Base-by-base conservation (phyloP, 2,113 vertebrate species). In the Pampusana beccarii region DNA sequence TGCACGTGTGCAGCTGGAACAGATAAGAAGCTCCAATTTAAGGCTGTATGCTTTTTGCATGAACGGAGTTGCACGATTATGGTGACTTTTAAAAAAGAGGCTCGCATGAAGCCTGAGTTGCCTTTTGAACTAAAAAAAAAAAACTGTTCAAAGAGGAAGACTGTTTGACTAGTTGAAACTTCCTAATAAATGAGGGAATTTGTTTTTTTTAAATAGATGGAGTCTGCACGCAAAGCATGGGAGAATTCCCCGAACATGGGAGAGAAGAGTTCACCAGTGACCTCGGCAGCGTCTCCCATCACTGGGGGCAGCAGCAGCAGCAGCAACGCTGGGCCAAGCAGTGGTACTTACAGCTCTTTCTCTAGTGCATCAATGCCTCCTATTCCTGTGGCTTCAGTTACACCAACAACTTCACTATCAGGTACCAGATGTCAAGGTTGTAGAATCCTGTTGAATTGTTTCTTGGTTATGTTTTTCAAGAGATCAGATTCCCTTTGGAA, bases 151-250 rank as follows among this genome's bases (percentile, higher is more conserved):
- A 84, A 93, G 44, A 85, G 38, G 16, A 90, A 42, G 6, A 36
- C 70, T 53, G 15, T 56, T 56, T 34, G 70, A 62, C n/a, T 67
- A 36, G 6, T 69, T 62, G 42, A 87, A 79, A 58, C 66, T 91
- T 94, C 90, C 44, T 94, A 94, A 96, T 92, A 85, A 66, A 77
- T 94, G 58, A 96, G n/a, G 75, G 81, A 58, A 29, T 44, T 10
- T 57, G 18, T 73, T 90, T 92, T 88, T 94, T 86, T 94, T 82
- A 16, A 92, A 96, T 72, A 99, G 99, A 99, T 99, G 99, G 99
- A 99, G 92, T 99, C 99, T 11, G 99, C 99, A 26, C 99, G 99
- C 26, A 99, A 99, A 96, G 99, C 99, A 0, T 99, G 99, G 99
- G 99, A 99, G 96, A 99, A 99, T 98, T 99, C 99, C 20, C 99